phyloP scores from a whole-genome alignment of 1,140 invertebrate species.

The Saxidomus purpurata region DNA sequence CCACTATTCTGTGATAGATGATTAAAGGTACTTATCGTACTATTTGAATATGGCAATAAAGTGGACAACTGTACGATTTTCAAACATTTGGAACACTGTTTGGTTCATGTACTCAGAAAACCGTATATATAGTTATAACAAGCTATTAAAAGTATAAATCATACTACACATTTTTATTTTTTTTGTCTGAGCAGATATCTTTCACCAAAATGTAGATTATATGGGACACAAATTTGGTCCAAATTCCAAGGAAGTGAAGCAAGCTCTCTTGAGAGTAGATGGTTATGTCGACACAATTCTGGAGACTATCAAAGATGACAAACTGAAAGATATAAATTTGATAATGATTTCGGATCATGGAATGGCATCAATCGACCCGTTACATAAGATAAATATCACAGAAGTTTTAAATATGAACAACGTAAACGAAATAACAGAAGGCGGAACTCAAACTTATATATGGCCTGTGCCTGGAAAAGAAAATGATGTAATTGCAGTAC shows the following conservation, averaged over 20 bases:
- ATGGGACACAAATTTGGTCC: conserved; percentile 79
- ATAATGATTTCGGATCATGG: conserved; percentile 87
- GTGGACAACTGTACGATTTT: too few species aligned
- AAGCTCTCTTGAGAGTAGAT: conserved; percentile 76
- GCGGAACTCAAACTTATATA: conserved; percentile 81
- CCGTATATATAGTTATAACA: too few species aligned
- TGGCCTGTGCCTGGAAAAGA: conserved; percentile 75
- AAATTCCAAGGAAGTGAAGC: conserved; percentile 66
- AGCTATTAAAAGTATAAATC: too few species aligned
- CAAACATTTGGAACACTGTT: too few species aligned
- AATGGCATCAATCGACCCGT: conserved; percentile 82
- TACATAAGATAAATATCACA: conserved; percentile 80
- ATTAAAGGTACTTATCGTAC: too few species aligned
- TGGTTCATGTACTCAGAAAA: background rate
- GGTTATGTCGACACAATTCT: conserved; percentile 77
- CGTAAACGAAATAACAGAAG: conserved; percentile 79
- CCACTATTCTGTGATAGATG: too few species aligned
- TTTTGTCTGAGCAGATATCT: conserved; percentile 71
- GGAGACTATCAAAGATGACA: conserved; percentile 66
- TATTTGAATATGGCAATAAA: too few species aligned
- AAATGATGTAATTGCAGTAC: conserved; percentile 74
- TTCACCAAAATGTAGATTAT: conserved; percentile 78
- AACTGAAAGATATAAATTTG: conserved; percentile 84
- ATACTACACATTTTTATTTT: too few species aligned
- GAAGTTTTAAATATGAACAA: conserved; percentile 76